Base-by-base conservation (phyloP, 1,140 invertebrate genomes). In the Penaeus indicus region DNA sequence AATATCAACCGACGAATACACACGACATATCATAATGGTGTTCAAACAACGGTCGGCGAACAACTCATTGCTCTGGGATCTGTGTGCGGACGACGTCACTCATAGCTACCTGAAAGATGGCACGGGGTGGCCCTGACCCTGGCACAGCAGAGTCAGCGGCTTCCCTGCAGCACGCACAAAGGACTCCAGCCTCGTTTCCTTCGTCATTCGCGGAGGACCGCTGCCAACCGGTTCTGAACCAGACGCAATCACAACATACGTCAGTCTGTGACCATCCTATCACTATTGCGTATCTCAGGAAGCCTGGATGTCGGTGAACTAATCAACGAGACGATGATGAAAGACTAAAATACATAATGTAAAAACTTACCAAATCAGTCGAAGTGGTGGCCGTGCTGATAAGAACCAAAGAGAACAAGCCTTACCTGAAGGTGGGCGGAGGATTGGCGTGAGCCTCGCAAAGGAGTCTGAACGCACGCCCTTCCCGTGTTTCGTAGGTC, bases 401-500 rank as follows among this genome's bases (percentile, higher is more conserved):
- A 54, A 54, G 54, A 54, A 54, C 16, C 54, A 54, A 47, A 47
- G 7, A 54, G 16, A 13, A 54, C 16, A 16, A 54, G 1, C 54
- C 54, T 54, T 72, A 72, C 67, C 67, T 72, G 32, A 72, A 72
- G n/a, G n/a, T 10, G n/a, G 81, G 81, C 4, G 60, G 61, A 38
- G 81, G 81, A 7, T 19, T 47, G 61, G 32, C 81, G 32, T 83
- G 81, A 3, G 61, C 81, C n/a, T 95, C 95, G 91, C 96, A 96
- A 88, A 95, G 93, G 91, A 96, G 92, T 86, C 94, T 95, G 91
- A 95, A 94, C 86, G 93, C 94, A 90, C 90, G 91, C 92, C 91
- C 84, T 63, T 67, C 72, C 54, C 54, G 54, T 61, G 88, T 38
- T n/a, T 27, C 18, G 42, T 83, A 42, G 90, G 79, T 54, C 54